Evolutionary conservation across 1,140 invertebrate species (phyloP), one percentile per base, ranked within the genome.

Genomic region (Drosophila azteca): DNA sequence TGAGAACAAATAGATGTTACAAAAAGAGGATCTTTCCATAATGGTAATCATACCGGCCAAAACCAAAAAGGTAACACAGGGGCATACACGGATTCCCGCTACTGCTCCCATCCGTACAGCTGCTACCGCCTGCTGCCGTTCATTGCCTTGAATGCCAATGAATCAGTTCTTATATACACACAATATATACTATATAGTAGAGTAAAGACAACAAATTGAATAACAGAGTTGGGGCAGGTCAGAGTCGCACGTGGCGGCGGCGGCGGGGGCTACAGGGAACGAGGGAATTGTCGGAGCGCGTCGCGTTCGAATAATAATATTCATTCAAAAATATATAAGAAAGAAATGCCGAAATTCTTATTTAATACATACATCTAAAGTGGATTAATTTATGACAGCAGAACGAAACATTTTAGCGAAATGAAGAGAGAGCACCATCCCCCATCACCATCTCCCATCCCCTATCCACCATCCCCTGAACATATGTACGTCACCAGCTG

Each of bases 41-140:
- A 95, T 94, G 94, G 95, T 94, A 95, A 95, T 95, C 93, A 94
- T 93, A 94, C 35, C 35, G 35, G 3, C 11, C 13, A 26, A 7
- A 31, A 13, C 17, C 17, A 20, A 57, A 48, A 35, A 20, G 31
- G 17, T 20, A 6, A 6, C 8, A 11, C 8, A 39, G 39, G 5
- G 24, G 24, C 24, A 4, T 4, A 0, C 5, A 5, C 24, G 5
- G 5, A 53, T 75, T 64, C 71, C 48, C 26, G 51, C 44, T 51
- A 43, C 55, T 70, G 43, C 57, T 71, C 41, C 52, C 29, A n/a
- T 22, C 20, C 44, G 39, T 46, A 48, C 52, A 62, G 65, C 52
- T 74, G 74, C 58, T 55, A 20, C 53, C 22, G 39, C 69, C 35
- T 71, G 72, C 17, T 20, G 1, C 17, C 17, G 72, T 62, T 76